Conservation (phyloP, 2,113 vertebrate species). For the Aspiorhynchus laticeps region DNA sequence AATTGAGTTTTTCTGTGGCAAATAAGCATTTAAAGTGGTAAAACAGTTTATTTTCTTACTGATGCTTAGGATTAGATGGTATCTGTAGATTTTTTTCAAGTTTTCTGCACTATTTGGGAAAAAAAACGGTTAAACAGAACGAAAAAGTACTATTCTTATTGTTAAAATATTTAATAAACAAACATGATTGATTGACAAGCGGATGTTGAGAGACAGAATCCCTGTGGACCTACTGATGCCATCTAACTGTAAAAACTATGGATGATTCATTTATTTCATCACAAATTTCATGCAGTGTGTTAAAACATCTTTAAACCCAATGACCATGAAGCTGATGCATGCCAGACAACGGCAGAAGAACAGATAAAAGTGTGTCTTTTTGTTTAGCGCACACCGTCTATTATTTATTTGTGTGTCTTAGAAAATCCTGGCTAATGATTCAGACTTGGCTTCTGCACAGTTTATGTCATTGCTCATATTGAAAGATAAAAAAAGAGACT, state of each 20-base stretch:
- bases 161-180: neutral
- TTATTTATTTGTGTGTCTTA: conserved; percentile 8
- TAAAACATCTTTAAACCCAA: conserved; percentile 5
- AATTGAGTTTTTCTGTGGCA: neutral
- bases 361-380: neutral
- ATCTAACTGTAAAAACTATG: neutral
- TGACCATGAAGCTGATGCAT: neutral
- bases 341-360: neutral
- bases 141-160: neutral
- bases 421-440: neutral
- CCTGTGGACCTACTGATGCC: neutral
- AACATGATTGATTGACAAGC: neutral
- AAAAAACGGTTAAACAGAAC: neutral
- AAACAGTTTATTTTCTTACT: neutral
- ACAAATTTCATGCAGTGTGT: neutral
- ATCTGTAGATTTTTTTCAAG: neutral
- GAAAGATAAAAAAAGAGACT: neutral
- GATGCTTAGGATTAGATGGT: neutral
- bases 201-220: neutral
- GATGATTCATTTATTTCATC: neutral
- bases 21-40: neutral
- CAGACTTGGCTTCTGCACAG: neutral
- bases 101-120: neutral
- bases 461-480: neutral
- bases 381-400: neutral